phyloP scores from a whole-genome alignment of 2,888 invertebrate genomes.

The Spodoptera littoralis region DNA sequence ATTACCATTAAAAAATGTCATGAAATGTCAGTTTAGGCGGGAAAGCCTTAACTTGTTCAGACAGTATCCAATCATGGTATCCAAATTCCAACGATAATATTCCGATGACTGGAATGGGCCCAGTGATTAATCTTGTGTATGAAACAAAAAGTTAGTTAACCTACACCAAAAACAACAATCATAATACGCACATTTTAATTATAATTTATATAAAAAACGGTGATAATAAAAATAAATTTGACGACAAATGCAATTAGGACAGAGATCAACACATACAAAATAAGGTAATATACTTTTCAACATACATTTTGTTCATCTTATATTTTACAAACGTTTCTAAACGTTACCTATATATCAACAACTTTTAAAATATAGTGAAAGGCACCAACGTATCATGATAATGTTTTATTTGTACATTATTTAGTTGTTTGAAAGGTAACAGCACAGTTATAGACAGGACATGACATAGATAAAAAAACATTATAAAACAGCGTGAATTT shows the following conservation, averaged over 20 bases:
- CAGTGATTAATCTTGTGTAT: constrained; percentile 38
- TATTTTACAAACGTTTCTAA: constrained; percentile 25
- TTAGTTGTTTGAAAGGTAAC: constrained; percentile 23
- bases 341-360: constrained; percentile 44
- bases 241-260: constrained; percentile 51
- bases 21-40: too few relatives aligned
- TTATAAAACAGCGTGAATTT: background rate
- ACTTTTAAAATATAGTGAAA: constrained; percentile 58
- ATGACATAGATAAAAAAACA: background rate
- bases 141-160: constrained; percentile 43
- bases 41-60: background rate
- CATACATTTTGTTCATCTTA: constrained; percentile 19
- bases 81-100: too few relatives aligned
- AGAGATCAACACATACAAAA: constrained; percentile 55
- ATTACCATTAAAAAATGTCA: too few relatives aligned
- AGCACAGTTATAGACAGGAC: constrained; percentile 21
- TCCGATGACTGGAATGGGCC: background rate
- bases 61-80: background rate
- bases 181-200: constrained; percentile 29
- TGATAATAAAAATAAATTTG: constrained; percentile 28
- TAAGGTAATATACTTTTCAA: constrained; percentile 19
- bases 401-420: constrained; percentile 47
- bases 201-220: constrained; percentile 21
- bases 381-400: constrained; percentile 62
- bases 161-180: constrained; percentile 56